These are phyloP conservation scores for Eupelmus urozonus DNA, from an alignment of 2,888 invertebrate species.

Conservation along the genomic window DNA sequence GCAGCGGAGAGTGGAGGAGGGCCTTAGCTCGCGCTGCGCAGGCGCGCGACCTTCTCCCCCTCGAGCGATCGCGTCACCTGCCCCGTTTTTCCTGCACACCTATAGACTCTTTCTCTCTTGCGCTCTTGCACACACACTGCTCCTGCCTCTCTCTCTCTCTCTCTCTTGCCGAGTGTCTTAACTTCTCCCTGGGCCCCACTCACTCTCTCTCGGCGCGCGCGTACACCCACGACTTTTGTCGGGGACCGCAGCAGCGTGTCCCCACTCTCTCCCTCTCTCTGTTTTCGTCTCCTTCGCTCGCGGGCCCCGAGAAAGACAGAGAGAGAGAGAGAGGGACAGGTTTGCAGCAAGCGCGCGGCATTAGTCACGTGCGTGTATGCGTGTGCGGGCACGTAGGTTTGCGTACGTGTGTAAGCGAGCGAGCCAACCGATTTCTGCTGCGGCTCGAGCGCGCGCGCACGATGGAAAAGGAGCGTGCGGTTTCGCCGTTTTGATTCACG, in stretches of 20 bases:
- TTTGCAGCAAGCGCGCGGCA: slow-evolving; percentile 3
- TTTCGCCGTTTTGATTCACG: slow-evolving; percentile 18
- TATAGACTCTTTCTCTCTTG: slow-evolving; percentile 19
- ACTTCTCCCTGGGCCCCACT: slow-evolving; percentile 22
- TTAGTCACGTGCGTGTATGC: slow-evolving; percentile 17
- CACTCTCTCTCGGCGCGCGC: slow-evolving; percentile 14
- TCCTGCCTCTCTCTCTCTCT: slow-evolving; percentile 31
- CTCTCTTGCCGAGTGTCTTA: slow-evolving; percentile 11
- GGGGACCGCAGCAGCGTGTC: background rate
- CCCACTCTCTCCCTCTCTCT: slow-evolving; percentile 6
- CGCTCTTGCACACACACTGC: no score
- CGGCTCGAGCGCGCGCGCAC: background rate
- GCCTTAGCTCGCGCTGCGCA: slow-evolving; percentile 62
- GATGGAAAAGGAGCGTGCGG: background rate
- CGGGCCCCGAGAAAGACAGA: no score
- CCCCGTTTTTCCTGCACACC: slow-evolving; percentile 58
- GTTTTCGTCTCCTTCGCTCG: slow-evolving; percentile 22
- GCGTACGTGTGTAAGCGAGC: background rate
- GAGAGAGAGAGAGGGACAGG: slow-evolving; percentile 14
- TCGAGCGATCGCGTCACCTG: slow-evolving; percentile 60
- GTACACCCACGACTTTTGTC: slow-evolving; percentile 48
- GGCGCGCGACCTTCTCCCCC: slow-evolving; percentile 66
- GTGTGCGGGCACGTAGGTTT: background rate
- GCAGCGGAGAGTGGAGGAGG: slow-evolving; percentile 51
- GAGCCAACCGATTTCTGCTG: background rate